Percentiles rank a stretch among this genome's conserved stretches.
Evolutionary conservation across 2,888 invertebrate genomes (phyloP).

Genomic region (Drosophila prolongata): DNA sequence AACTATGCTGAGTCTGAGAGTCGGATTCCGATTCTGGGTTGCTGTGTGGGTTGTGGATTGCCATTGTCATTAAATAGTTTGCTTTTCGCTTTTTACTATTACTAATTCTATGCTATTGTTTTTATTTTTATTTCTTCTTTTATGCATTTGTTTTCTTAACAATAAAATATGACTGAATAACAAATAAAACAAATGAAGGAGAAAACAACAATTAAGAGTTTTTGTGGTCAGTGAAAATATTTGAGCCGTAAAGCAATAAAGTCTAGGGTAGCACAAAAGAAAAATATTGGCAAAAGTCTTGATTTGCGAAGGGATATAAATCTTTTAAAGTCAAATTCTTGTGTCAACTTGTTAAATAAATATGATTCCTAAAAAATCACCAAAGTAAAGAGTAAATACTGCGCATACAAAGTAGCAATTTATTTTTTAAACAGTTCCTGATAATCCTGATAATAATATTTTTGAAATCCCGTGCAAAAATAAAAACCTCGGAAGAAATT

Average conservation of each 20-base stretch:
- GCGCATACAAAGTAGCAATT: no score
- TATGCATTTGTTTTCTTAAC: conserved; percentile 38
- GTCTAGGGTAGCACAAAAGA: conserved; percentile 9
- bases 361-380: no score
- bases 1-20: conserved; percentile 55
- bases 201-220: conserved; percentile 56
- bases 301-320: no score
- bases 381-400: no score
- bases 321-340: no score
- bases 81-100: conserved; percentile 31
- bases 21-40: conserved; percentile 37
- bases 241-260: conserved; percentile 7
- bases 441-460: no score
- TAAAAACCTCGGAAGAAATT: no score
- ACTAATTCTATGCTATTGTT: conserved; percentile 31
- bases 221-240: conserved; percentile 13
- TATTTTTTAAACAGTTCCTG: no score
- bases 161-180: conserved; percentile 50
- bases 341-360: no score
- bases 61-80: conserved; percentile 59
- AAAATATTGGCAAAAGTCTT: background rate
- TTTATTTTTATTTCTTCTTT: conserved; percentile 18
- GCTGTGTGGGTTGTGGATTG: conserved; percentile 16
- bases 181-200: conserved; percentile 17
- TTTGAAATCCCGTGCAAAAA: no score